A percentile compares a stretch with the other conserved stretches of the same genome.
Evolutionary conservation across 2,113 vertebrate genomes (phyloP).

Genomic region (Boulengeromyrus knoepffleri): DNA sequence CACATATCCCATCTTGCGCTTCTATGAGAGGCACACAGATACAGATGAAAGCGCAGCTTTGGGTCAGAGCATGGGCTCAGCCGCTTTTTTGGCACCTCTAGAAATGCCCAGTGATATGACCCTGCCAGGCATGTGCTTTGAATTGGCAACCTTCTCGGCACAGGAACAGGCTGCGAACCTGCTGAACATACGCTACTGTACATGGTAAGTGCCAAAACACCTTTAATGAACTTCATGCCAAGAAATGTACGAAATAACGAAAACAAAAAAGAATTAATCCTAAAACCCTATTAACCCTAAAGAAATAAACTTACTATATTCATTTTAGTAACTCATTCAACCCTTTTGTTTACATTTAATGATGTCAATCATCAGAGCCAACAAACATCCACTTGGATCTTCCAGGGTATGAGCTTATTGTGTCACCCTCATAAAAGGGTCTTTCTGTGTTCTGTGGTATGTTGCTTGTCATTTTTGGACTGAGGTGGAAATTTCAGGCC

Average conservation of each 20-base stretch:
- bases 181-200: not conserved
- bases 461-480: not conserved
- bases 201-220: not conserved
- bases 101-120: not conserved
- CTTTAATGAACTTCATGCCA: not conserved
- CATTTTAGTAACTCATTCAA: not conserved
- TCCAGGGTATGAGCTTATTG: not conserved
- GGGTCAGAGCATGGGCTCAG: not conserved
- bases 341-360: not conserved
- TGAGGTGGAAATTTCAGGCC: no score
- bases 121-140: not conserved
- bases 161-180: not conserved
- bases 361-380: not conserved
- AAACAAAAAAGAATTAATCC: not conserved
- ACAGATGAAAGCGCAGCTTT: not conserved
- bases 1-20: not conserved
- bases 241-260: not conserved
- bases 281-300: not conserved
- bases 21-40: not conserved
- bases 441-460: not conserved
- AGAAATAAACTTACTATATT: not conserved
- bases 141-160: not conserved
- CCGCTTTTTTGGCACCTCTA: not conserved
- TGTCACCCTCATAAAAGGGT: not conserved
- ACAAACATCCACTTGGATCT: not conserved